These are phyloP conservation scores for Lagopus leucura DNA, from an alignment of 2,113 vertebrate genomes.

Conservation along the genomic window DNA sequence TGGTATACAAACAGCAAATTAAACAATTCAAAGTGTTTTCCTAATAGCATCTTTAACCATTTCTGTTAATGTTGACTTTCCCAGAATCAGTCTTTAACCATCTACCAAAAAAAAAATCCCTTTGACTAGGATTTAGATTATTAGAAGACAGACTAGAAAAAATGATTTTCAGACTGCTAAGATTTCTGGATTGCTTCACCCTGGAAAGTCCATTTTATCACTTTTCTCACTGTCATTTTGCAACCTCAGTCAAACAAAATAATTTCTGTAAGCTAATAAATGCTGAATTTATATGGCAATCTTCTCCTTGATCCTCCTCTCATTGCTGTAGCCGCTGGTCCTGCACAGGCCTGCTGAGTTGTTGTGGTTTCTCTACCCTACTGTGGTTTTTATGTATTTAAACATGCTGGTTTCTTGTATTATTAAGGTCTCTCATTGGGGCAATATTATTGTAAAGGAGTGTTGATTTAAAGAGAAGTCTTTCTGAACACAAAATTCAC, in stretches of 20 bases:
- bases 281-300: slow-evolving; percentile 31
- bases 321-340: not conserved
- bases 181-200: not conserved
- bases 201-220: not conserved
- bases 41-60: not conserved
- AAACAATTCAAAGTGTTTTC: not conserved
- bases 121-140: not conserved
- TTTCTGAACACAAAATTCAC: slow-evolving; percentile 3
- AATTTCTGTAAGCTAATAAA: slow-evolving; percentile 39
- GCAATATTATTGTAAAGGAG: slow-evolving; percentile 48
- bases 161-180: not conserved
- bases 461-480: slow-evolving; percentile 41
- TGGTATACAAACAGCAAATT: not conserved
- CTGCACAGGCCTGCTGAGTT: slow-evolving; percentile 21
- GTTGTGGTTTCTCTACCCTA: slow-evolving; percentile 46
- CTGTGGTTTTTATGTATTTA: slow-evolving; percentile 57
- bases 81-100: not conserved
- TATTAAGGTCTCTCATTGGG: slow-evolving; percentile 54
- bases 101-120: not conserved
- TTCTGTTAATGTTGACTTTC: not conserved
- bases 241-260: not conserved
- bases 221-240: not conserved
- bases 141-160: not conserved
- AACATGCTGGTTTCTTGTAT: slow-evolving; percentile 49
- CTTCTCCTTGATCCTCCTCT: slow-evolving; percentile 31